Percentiles rank a stretch among this genome's conserved stretches.
Conservation (phyloP, 2,113 vertebrate species). For the Xenopus tropicalis region UCB_Xtro_10.0 CM004451.2:69621001-69621500, state of each 20-base stretch:
- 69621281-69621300: slow-evolving; percentile 59
- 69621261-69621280: slow-evolving; percentile 48
- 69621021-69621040: slow-evolving; percentile 82
- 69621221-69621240: slow-evolving; percentile 41
- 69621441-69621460: slow-evolving; percentile 52
- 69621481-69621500: slow-evolving; percentile 55
- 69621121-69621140: slow-evolving; percentile 64
- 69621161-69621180: slow-evolving; percentile 59
- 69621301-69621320: slow-evolving; percentile 50
- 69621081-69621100: slow-evolving; percentile 57
- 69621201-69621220: slow-evolving; percentile 49
- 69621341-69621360: slow-evolving; percentile 58
- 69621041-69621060: slow-evolving; percentile 71
- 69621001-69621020: slow-evolving; percentile 63
- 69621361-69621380: slow-evolving; percentile 71
- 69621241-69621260: slow-evolving; percentile 48
- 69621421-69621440: slow-evolving; percentile 55
- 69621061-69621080: slow-evolving; percentile 56
- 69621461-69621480: slow-evolving; percentile 55
- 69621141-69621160: slow-evolving; percentile 63
- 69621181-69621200: slow-evolving; percentile 49
- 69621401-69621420: slow-evolving; percentile 60
- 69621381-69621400: slow-evolving; percentile 68
- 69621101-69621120: slow-evolving; percentile 60
- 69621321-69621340: slow-evolving; percentile 60